Conservation (phyloP, 2,113 vertebrate species). For the Eonycteris spelaea region DNA sequence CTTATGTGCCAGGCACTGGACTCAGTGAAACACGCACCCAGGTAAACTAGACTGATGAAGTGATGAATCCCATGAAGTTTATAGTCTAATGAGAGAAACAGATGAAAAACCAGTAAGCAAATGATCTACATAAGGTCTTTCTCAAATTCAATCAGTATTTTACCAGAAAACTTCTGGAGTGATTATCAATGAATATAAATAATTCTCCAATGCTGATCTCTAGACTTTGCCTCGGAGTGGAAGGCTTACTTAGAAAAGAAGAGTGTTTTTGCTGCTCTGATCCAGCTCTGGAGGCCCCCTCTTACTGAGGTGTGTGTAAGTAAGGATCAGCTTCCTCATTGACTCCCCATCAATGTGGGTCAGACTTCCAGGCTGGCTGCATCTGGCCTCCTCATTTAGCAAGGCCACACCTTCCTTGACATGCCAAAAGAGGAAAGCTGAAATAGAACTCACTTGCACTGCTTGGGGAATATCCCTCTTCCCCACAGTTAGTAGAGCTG, state of each 20-base stretch:
- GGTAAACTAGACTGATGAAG: background rate
- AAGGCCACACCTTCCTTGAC: background rate
- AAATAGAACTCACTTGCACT: background rate
- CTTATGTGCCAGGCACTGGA: background rate
- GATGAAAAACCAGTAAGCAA: background rate
- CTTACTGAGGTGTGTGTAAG: background rate
- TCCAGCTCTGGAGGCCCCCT: background rate
- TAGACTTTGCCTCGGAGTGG: background rate
- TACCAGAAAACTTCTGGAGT: background rate
- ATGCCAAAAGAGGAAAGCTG: background rate
- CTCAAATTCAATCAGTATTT: background rate
- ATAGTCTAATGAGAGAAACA: background rate
- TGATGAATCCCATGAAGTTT: background rate
- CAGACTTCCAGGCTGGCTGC: background rate
- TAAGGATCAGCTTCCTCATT: background rate
- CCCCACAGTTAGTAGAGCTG: background rate
- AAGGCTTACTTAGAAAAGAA: background rate
- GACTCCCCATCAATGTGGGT: fast-evolving
- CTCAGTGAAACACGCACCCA: background rate
- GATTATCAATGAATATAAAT: background rate
- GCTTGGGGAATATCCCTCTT: background rate
- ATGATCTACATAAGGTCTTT: background rate
- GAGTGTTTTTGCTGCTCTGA: background rate
- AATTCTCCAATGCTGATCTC: background rate
- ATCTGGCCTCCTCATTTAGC: background rate